These are phyloP conservation scores for Drosophila lacteicornis DNA, from an alignment of 1,140 invertebrate genomes.

Conservation along the genomic window DNA sequence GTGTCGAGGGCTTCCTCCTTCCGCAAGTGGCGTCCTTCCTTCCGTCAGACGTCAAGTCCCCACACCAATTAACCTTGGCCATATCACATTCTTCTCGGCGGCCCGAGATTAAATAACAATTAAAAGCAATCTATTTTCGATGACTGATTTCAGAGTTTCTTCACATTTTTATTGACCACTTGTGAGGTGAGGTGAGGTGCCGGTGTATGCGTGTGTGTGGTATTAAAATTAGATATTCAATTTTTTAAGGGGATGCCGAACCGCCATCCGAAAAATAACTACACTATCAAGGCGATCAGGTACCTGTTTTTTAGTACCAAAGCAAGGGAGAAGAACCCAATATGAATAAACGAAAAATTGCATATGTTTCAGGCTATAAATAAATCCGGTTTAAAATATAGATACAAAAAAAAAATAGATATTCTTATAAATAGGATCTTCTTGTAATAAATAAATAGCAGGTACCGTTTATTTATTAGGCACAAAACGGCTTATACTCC, in stretches of 20 bases:
- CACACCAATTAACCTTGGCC: constrained; percentile 73
- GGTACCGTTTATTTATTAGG: no score
- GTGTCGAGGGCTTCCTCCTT: constrained; percentile 20
- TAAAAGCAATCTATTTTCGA: constrained; percentile 76
- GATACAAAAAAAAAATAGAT: no score
- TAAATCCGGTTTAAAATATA: no score
- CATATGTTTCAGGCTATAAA: neutral
- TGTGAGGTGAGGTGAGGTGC: constrained; percentile 19
- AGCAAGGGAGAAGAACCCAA: no score
- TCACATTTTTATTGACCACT: constrained; percentile 72
- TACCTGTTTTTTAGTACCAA: no score
- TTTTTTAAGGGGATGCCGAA: neutral
- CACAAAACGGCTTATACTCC: no score
- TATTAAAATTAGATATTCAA: constrained; percentile 34
- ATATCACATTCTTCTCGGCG: constrained; percentile 13
- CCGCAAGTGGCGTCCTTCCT: constrained; percentile 35
- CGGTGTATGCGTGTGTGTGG: constrained; percentile 15
- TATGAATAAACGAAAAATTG: no score
- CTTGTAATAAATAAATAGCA: no score
- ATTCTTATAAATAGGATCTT: no score
- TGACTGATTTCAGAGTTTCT: constrained; percentile 67
- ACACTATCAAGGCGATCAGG: constrained; percentile 1
- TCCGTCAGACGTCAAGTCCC: constrained; percentile 49
- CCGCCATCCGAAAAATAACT: constrained; percentile 2
- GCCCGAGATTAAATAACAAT: constrained; percentile 72